Conservation (phyloP, 2,113 vertebrate genomes). For the Cnemophilus loriae region DNA sequence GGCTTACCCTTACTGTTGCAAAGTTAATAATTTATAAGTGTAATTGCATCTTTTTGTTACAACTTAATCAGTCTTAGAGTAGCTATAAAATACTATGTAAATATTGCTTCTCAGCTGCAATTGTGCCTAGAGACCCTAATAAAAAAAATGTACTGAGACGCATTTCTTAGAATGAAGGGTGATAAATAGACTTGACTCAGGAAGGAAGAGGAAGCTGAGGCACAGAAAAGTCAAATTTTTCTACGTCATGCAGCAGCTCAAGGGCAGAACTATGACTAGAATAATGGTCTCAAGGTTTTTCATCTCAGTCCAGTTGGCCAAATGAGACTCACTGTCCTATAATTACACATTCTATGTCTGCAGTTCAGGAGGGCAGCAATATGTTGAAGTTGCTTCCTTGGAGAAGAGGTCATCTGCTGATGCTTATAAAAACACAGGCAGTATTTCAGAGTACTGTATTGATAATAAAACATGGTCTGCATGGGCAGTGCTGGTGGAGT, state of each 20-base stretch:
- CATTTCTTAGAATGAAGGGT: background rate
- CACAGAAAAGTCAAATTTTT: background rate
- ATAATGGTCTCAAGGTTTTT: background rate
- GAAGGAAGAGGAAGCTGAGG: background rate
- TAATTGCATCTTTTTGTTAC: background rate
- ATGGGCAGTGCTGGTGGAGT: background rate
- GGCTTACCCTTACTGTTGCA: background rate
- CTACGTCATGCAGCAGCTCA: background rate
- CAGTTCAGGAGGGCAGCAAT: background rate
- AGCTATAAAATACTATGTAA: background rate
- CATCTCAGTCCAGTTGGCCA: background rate
- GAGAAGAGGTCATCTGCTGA: background rate
- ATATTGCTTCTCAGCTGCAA: background rate
- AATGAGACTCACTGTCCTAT: background rate
- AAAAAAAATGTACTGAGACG: background rate
- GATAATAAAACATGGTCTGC: background rate
- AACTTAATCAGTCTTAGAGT: background rate
- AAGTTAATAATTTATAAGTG: background rate
- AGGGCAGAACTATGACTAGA: conserved; percentile 34
- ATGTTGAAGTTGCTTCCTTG: background rate
- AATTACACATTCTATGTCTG: background rate
- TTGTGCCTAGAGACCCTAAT: background rate
- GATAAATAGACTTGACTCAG: background rate
- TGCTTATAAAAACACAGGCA: background rate
- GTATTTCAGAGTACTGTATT: background rate